Conservation (phyloP, 2,113 vertebrate genomes). For the Hippopotamus amphibius region DNA sequence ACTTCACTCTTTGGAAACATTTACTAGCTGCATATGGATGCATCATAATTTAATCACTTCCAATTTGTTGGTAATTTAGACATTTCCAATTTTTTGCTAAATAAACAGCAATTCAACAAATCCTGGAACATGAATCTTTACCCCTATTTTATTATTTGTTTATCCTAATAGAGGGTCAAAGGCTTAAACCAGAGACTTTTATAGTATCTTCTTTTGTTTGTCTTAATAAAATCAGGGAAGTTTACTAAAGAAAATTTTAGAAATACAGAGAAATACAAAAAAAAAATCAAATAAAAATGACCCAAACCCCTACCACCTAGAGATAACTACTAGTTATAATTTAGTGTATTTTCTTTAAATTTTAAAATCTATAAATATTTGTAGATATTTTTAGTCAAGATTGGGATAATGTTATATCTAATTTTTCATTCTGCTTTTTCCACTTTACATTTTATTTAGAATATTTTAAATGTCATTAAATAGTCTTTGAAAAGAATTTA, state of each 20-base stretch:
- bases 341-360: conserved; percentile 7
- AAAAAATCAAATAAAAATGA: conserved; percentile 20
- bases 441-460: background rate
- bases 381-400: background rate
- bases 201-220: background rate
- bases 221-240: conserved; percentile 16
- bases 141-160: background rate
- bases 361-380: conserved; percentile 11
- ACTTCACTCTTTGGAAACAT: conserved; percentile 43
- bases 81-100: background rate
- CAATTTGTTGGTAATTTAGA: background rate
- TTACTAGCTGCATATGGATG: background rate
- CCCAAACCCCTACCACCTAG: background rate
- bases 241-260: conserved; percentile 4
- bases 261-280: conserved; percentile 22
- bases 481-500: conserved; percentile 44
- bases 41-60: conserved; percentile 25
- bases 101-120: conserved; percentile 24
- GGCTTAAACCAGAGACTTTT: background rate
- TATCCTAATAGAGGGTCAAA: background rate
- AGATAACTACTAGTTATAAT: background rate
- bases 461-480: background rate
- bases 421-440: background rate
- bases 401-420: background rate
- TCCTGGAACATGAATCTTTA: background rate